Percentiles rank a stretch among this genome's conserved stretches.
Evolutionary conservation across 2,888 invertebrate genomes (phyloP).

Genomic region (Embidobia sp.): DNA sequence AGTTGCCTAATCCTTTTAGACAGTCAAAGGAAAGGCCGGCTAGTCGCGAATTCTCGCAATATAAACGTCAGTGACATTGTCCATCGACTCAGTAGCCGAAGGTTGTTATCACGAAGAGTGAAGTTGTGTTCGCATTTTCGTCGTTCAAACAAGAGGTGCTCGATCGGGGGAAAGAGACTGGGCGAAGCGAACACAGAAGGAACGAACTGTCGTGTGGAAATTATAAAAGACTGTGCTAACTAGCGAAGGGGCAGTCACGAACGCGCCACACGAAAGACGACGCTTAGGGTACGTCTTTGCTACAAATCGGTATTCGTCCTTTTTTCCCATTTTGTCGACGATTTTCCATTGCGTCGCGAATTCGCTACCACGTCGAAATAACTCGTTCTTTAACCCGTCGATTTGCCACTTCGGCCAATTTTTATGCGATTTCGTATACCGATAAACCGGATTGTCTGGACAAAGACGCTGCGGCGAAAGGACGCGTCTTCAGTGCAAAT

Average conservation of each 20-base stretch:
- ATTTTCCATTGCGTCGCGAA: too few relatives aligned
- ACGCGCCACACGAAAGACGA: conserved; percentile 57
- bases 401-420: too few relatives aligned
- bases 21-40: not conserved
- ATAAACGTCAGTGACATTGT: conserved; percentile 38
- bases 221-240: conserved; percentile 62
- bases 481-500: too few relatives aligned
- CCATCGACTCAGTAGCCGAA: not conserved
- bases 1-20: too few relatives aligned
- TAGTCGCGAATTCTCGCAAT: conserved; percentile 6
- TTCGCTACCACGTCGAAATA: too few relatives aligned
- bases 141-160: not conserved
- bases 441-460: too few relatives aligned
- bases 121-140: conserved; percentile 1
- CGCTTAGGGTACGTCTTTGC: conserved; percentile 42
- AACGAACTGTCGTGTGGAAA: conserved; percentile 50
- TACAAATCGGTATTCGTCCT: too few relatives aligned
- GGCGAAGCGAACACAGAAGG: conserved; percentile 33
- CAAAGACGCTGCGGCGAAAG: too few relatives aligned
- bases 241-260: conserved; percentile 60
- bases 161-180: conserved; percentile 46
- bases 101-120: conserved; percentile 10
- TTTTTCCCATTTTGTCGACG: too few relatives aligned
- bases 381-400: too few relatives aligned
- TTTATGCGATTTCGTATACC: too few relatives aligned